These are phyloP conservation scores for Petrophora chlorosata DNA, from an alignment of 2,888 invertebrate species.

Conservation along the genomic window DNA sequence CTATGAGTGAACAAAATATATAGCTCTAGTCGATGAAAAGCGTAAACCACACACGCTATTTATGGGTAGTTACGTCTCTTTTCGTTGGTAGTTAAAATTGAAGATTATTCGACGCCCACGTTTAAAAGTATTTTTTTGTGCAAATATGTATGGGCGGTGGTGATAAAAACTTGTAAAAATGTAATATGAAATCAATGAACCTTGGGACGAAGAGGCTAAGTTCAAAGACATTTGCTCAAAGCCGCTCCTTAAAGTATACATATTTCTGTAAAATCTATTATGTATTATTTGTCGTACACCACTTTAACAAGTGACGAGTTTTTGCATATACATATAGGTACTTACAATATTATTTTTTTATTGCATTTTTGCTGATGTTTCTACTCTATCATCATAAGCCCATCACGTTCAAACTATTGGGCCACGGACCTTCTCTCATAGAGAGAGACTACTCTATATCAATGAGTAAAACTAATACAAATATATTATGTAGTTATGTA, in stretches of 20 bases:
- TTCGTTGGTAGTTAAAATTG: conserved; percentile 9
- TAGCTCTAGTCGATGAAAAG: background rate
- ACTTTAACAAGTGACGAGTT: too few species aligned
- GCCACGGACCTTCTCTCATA: too few species aligned
- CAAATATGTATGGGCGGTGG: conserved; percentile 37
- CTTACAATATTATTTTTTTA: too few species aligned
- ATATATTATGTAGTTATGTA: too few species aligned
- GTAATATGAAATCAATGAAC: conserved; percentile 38
- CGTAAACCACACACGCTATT: background rate
- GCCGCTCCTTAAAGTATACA: background rate
- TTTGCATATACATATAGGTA: too few species aligned
- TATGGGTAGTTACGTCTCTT: background rate
- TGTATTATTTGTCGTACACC: too few species aligned
- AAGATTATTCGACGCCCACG: conserved; percentile 39
- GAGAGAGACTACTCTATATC: too few species aligned
- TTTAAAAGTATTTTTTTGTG: conserved; percentile 37
- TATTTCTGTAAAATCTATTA: too few species aligned
- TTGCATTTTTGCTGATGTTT: too few species aligned
- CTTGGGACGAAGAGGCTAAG: conserved; percentile 14
- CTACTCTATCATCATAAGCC: too few species aligned
- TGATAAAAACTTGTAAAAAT: conserved; percentile 18
- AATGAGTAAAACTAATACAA: too few species aligned
- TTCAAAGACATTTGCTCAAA: conserved; percentile 11
- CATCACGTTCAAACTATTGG: too few species aligned
- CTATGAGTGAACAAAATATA: background rate